phyloP scores from a whole-genome alignment of 2,888 invertebrate species.

The Ganaspis brasiliensis region DNA sequence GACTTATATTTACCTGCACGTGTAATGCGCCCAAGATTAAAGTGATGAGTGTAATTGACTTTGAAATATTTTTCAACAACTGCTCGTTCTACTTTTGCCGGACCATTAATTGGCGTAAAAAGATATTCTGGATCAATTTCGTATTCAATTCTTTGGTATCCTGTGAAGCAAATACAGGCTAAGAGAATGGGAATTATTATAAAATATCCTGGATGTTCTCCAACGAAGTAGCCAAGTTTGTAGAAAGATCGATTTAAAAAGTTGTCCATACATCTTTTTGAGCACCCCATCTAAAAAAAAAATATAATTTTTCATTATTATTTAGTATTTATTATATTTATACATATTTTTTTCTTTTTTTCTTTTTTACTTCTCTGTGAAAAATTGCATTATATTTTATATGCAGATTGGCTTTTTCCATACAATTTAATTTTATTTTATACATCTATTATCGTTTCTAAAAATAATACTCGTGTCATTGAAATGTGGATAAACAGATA shows the following conservation, averaged over 20 bases:
- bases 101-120: slow-evolving; percentile 94
- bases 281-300: slow-evolving; percentile 86
- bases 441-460: neutral
- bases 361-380: too few species aligned
- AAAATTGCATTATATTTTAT: too few species aligned
- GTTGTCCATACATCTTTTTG: slow-evolving; percentile 89
- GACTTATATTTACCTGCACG: slow-evolving; percentile 91
- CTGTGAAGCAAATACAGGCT: slow-evolving; percentile 91
- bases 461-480: slow-evolving; percentile 10
- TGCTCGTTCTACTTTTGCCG: slow-evolving; percentile 90
- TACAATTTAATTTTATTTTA: neutral
- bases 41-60: slow-evolving; percentile 92
- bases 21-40: slow-evolving; percentile 93
- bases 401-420: neutral
- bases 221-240: slow-evolving; percentile 90
- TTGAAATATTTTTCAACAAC: slow-evolving; percentile 92
- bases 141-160: slow-evolving; percentile 92
- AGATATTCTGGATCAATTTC: slow-evolving; percentile 97
- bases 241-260: slow-evolving; percentile 90
- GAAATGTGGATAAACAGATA: slow-evolving; percentile 5
- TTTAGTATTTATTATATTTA: neutral
- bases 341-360: too few species aligned
- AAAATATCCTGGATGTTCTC: slow-evolving; percentile 93
- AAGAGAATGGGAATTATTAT: slow-evolving; percentile 92
- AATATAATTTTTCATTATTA: slow-evolving; percentile 21